Evolutionary conservation across 2,888 invertebrate species (phyloP), one percentile per base, ranked within the genome.

Genomic region (Stenolophus ochropezus): DNA sequence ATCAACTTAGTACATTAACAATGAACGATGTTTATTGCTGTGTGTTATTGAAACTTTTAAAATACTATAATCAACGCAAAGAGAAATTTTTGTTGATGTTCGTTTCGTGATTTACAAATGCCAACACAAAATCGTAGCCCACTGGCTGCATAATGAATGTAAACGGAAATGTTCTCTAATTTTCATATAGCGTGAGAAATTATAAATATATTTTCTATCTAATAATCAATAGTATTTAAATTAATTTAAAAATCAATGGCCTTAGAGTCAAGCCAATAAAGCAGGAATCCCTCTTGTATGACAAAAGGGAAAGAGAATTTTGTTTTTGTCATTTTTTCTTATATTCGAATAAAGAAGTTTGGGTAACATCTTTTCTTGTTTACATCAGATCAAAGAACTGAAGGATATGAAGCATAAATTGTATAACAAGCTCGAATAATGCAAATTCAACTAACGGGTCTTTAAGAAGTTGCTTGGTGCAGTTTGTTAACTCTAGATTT

Each of bases 151-250:
- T 25, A 23, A 61, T 61, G n/a, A 61, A 61, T 61, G 61, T 61
- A n/a, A 25, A 8, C 61, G 61, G 25, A 61, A 61, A 61, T 25
- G 25, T 20, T 14, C 23, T 5, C 25, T 61, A 61, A 61, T 27
- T 61, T 61, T 25, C 61, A 61, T 61, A 21, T 61, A 21, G 61
- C 61, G 61, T 61, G 61, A 61, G 23, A 61, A 61, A 61, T 61
- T 23, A 25, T 25, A 14, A 25, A 61, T 25, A 14, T 61, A 25
- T 25, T 61, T 23, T 61, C 21, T 3, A 2, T 11, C 18, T 11
- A 56, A 18, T 20, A 18, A 56, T 21, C 5, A 56, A 11, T 56
- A 56, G 8, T 1, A 21, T 1, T 56, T 56, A 56, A 16, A 56
- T 56, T 56, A 8, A 56, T 56, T 56, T 20, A 56, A 8, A 21